Evolutionary conservation across 2,888 invertebrate species (phyloP).

Genomic region (Atherix ibis): DNA sequence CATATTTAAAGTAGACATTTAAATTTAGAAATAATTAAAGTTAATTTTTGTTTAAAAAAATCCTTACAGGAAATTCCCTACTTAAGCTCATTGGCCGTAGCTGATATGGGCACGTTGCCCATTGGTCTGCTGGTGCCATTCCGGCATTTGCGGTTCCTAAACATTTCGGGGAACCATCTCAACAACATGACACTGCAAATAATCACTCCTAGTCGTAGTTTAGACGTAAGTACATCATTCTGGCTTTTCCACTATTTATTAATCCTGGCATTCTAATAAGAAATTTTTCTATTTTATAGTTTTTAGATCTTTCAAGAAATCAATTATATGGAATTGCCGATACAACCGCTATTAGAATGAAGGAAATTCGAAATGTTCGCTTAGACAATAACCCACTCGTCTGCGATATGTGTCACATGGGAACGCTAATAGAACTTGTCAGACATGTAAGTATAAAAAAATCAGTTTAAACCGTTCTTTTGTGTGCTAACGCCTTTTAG

Average conservation of each 20-base stretch:
- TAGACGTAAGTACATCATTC: slow-evolving; percentile 29
- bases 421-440: slow-evolving; percentile 31
- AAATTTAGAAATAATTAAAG: no score
- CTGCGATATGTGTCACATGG: slow-evolving; percentile 33
- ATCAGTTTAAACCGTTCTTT: no score
- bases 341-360: slow-evolving; percentile 26
- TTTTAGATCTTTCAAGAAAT: slow-evolving; percentile 60
- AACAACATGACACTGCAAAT: slow-evolving; percentile 30
- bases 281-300: slow-evolving; percentile 33
- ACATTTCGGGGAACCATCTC: slow-evolving; percentile 59
- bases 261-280: no score
- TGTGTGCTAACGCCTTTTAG: no score
- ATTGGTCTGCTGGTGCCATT: slow-evolving; percentile 30
- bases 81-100: slow-evolving; percentile 28
- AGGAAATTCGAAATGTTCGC: slow-evolving; percentile 29
- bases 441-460: slow-evolving; percentile 25
- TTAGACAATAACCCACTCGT: slow-evolving; percentile 33
- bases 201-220: slow-evolving; percentile 28
- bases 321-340: slow-evolving; percentile 41
- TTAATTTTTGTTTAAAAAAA: no score
- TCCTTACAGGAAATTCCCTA: slow-evolving; percentile 27
- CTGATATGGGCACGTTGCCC: slow-evolving; percentile 32
- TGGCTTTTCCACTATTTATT: background rate
- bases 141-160: slow-evolving; percentile 43
- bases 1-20: no score